A percentile compares a stretch with the other conserved stretches of the same genome.
These are phyloP conservation scores for Poeciliopsis turneri DNA, from an alignment of 2,797 vertebrate genomes.

Conservation along the genomic window DNA sequence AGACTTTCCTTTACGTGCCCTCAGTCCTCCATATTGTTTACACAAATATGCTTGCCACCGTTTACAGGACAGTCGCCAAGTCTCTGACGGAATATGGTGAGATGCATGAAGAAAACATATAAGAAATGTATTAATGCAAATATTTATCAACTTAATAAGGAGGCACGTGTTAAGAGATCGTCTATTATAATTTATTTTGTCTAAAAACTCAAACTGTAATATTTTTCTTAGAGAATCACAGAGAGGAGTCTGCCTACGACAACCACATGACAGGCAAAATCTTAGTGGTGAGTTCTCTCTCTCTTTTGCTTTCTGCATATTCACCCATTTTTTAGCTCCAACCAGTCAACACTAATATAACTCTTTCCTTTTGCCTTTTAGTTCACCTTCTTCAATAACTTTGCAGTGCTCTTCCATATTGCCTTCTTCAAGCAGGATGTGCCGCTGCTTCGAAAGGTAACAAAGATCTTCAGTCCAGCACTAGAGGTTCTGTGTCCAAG, in stretches of 20 bases:
- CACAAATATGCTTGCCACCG: slow-evolving; percentile 77
- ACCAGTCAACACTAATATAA: neutral
- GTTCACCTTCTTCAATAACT: slow-evolving; percentile 88
- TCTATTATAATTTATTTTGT: no score
- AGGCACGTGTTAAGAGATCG: neutral
- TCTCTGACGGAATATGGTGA: slow-evolving; percentile 83
- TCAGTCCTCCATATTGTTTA: slow-evolving; percentile 82
- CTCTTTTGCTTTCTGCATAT: neutral
- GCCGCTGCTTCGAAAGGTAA: slow-evolving; percentile 83
- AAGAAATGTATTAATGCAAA: neutral
- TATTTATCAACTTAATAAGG: neutral
- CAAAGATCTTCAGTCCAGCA: neutral
- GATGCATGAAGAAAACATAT: slow-evolving; percentile 15
- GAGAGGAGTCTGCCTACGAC: slow-evolving; percentile 82
- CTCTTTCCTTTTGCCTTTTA: slow-evolving; percentile 42
- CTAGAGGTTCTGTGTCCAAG: neutral
- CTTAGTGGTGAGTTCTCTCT: slow-evolving; percentile 78
- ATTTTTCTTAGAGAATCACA: slow-evolving; percentile 82
- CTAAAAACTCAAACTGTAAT: neutral
- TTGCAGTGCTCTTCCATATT: slow-evolving; percentile 86
- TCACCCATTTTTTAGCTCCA: neutral
- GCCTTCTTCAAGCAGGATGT: slow-evolving; percentile 85
- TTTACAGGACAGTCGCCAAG: slow-evolving; percentile 75
- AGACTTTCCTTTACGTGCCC: slow-evolving; percentile 74
- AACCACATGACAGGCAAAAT: slow-evolving; percentile 85